Evolutionary conservation across 2,797 vertebrate genomes (phyloP).

Genomic region (Ibycter americanus): DNA sequence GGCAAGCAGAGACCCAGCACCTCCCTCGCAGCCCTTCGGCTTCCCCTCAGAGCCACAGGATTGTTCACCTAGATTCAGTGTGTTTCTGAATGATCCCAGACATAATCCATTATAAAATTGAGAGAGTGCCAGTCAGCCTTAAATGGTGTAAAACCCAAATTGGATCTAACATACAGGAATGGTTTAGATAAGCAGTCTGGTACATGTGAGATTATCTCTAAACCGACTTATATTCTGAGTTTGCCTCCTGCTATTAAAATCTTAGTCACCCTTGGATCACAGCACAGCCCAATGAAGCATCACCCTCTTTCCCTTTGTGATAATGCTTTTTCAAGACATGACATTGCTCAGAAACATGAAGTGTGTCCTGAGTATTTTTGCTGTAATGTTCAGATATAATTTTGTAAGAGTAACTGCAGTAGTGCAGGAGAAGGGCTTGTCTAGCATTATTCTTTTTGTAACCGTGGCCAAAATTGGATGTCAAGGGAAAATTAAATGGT

Average conservation of each 20-base stretch:
- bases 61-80: not conserved
- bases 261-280: not conserved
- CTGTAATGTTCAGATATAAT: not conserved
- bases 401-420: not conserved
- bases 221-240: not conserved
- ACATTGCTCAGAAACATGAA: not conserved
- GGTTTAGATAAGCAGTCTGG: conserved; percentile 25
- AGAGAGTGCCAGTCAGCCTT: not conserved
- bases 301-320: not conserved
- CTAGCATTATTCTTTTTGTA: not conserved
- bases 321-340: not conserved
- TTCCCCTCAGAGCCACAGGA: not conserved
- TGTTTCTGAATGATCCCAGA: not conserved
- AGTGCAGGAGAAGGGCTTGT: not conserved
- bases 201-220: conserved; percentile 41
- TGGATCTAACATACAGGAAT: conserved; percentile 17
- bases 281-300: not conserved
- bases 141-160: conserved; percentile 25
- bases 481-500: not conserved
- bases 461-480: not conserved
- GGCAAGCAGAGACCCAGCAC: not conserved
- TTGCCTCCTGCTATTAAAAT: conserved; percentile 31
- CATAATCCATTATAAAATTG: conserved; percentile 4
- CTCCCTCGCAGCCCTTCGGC: not conserved
- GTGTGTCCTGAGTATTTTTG: not conserved